A percentile compares a stretch with the other conserved stretches of the same genome.
These are phyloP conservation scores for Neodiprion pinetum DNA, from an alignment of 1,140 invertebrate genomes.

Conservation along the genomic window DNA sequence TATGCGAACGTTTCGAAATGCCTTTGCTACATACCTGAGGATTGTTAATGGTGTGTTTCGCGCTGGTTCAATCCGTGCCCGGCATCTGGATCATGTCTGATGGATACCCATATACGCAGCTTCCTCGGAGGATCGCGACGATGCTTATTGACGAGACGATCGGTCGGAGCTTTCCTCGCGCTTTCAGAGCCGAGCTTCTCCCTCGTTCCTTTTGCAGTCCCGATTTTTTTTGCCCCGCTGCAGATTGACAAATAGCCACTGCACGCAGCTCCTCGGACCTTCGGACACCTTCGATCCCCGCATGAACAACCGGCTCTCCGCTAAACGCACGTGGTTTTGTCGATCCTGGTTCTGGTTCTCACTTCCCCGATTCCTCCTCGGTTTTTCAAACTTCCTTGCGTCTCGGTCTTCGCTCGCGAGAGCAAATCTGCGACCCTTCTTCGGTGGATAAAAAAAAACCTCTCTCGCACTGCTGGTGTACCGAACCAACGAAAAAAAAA, in stretches of 20 bases:
- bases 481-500: too few species aligned
- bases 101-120: background rate
- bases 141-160: background rate
- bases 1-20: background rate
- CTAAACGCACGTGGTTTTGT: too few species aligned
- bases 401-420: too few species aligned
- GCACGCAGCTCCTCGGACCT: too few species aligned
- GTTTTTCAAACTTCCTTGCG: too few species aligned
- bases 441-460: too few species aligned
- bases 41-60: slow-evolving; percentile 5
- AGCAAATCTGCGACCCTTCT: too few species aligned
- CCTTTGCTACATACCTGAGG: background rate
- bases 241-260: background rate
- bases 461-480: too few species aligned
- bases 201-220: background rate
- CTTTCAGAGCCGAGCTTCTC: background rate
- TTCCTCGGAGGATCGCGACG: background rate
- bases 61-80: background rate
- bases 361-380: too few species aligned
- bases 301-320: too few species aligned
- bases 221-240: background rate
- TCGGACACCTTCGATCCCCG: too few species aligned
- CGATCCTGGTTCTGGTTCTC: too few species aligned
- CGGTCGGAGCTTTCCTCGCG: background rate
- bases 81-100: background rate